Evolutionary conservation across 2,797 vertebrate genomes (phyloP), one percentile per base, ranked within the genome.

Genomic region (Spondyliosoma cantharus): DNA sequence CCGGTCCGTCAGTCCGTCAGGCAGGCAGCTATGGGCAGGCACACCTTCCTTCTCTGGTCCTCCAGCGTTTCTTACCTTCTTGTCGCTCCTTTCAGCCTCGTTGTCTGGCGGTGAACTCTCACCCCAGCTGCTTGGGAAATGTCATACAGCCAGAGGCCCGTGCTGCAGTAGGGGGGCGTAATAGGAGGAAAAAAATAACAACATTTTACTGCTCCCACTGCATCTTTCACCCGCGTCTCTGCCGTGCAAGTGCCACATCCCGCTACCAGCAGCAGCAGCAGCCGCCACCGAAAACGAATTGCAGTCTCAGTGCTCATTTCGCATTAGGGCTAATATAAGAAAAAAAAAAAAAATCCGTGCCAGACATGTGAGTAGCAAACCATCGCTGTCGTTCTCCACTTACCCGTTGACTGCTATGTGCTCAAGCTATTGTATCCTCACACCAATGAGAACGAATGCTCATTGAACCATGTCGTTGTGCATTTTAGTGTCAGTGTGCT

Each of bases 121-220:
- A 96, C 94, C 95, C 94, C 92, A 92, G 93, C 91, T 94, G 95
- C 92, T 94, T 86, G 93, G 94, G 93, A 95, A 95, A 95, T 95
- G 95, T 95, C 95, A 96, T 89, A 88, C 91, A 93, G 95, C 93
- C 95, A 96, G 92, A 95, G 95, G 95, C 95, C 95, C 95, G 93
- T 94, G 95, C 93, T 95, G 95, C 95, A 94, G 95, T 92, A 93
- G 93, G 93, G 93, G 94, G 94, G 93, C 92, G 93, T 93, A 87
- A 88, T 87, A 86, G 82, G 84, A 87, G 87, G 87, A 53, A 46
- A 84, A 84, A 93, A 91, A 90, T 73, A 94, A 92, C 78, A 92
- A 90, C 63, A 91, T 91, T 84, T 89, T 86, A 82, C 89, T 86
- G 86, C 90, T 89, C 86, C 87, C 90, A 71, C 78, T 73, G 90